A percentile compares a stretch with the other conserved stretches of the same genome.
Evolutionary conservation across 2,888 invertebrate species (phyloP).

Genomic region (Amiota mariae): DNA sequence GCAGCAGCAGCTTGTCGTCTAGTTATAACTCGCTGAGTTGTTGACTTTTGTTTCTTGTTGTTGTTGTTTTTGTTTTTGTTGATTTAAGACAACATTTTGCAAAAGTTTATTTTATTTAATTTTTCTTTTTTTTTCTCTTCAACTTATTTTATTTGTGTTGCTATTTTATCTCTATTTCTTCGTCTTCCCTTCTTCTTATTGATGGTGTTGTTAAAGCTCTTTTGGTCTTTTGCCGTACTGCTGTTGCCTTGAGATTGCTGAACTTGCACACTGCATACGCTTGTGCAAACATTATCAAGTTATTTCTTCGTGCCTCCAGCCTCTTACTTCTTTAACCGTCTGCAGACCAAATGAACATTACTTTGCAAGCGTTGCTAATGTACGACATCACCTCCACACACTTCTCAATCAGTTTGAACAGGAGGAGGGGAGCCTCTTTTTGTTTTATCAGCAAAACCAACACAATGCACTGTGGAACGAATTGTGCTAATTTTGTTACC

Average conservation of each 20-base stretch:
- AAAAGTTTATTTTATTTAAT: not conserved
- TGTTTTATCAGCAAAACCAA: no score
- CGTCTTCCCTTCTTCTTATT: no score
- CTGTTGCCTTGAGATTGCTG: not conserved
- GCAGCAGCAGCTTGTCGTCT: no score
- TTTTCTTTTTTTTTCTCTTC: slow-evolving; percentile 4
- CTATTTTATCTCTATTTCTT: not conserved
- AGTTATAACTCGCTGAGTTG: no score
- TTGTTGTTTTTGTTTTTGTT: not conserved
- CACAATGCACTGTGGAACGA: no score
- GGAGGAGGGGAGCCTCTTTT: no score
- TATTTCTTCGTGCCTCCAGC: not conserved
- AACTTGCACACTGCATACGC: not conserved
- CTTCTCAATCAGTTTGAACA: no score
- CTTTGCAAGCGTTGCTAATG: no score
- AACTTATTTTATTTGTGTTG: slow-evolving; percentile 5
- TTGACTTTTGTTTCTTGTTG: not conserved
- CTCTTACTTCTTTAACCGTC: not conserved
- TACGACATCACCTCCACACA: no score
- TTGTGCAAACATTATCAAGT: not conserved
- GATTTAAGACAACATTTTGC: not conserved
- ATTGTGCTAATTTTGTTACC: no score
- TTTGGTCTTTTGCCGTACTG: no score
- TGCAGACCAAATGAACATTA: no score
- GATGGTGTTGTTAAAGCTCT: not conserved